Percentiles rank a stretch among this genome's conserved stretches.
phyloP scores from a whole-genome alignment of 2,797 vertebrate species.

The Bradypodion ventrale region DNA sequence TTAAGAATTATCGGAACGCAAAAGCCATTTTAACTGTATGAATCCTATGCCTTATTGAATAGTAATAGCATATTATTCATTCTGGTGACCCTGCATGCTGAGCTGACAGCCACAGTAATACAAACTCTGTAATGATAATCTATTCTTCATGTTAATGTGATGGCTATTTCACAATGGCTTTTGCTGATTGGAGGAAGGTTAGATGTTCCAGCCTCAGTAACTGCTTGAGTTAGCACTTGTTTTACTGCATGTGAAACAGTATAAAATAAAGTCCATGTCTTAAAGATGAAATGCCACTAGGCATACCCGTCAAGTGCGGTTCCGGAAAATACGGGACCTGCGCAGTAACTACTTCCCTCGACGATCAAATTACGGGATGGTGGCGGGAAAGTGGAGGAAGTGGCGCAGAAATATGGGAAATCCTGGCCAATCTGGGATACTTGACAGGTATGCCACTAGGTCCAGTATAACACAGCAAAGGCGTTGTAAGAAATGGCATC shows the following conservation, averaged over 20 bases:
- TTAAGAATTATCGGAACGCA: conserved; percentile 63
- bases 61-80: conserved; percentile 66
- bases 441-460: conserved; percentile 40
- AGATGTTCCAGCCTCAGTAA: conserved; percentile 46
- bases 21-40: conserved; percentile 66
- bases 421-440: too few species aligned
- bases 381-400: too few species aligned
- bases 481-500: conserved; percentile 41
- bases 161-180: conserved; percentile 56
- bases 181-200: conserved; percentile 50
- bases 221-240: conserved; percentile 66
- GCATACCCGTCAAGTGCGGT: too few species aligned
- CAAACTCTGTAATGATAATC: conserved; percentile 70
- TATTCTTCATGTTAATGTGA: conserved; percentile 68
- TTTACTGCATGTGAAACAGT: conserved; percentile 62
- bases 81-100: conserved; percentile 67
- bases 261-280: conserved; percentile 59
- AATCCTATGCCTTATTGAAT: conserved; percentile 64
- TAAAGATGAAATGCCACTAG: conserved; percentile 40
- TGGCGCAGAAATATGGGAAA: too few species aligned
- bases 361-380: too few species aligned
- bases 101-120: conserved; percentile 75
- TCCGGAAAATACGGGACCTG: too few species aligned
- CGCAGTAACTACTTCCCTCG: too few species aligned
- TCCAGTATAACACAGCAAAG: conserved; percentile 49